Evolutionary conservation across 2,113 vertebrate species (phyloP), one percentile per base, ranked within the genome.

Genomic region (Myiopsitta monachus): DNA sequence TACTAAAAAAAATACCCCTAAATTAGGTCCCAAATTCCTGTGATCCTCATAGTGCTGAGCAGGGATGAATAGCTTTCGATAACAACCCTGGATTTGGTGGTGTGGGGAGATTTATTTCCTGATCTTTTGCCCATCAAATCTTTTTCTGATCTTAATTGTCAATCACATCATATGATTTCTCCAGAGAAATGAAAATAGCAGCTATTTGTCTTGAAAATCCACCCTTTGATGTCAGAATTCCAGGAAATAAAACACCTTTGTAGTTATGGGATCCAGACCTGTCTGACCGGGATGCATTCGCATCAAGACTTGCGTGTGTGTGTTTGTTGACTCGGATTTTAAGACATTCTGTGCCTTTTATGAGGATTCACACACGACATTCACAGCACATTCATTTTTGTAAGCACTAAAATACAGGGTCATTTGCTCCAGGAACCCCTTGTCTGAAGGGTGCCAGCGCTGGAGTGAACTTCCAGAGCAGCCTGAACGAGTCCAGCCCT

Each of bases 161-260:
- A 88, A 83, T 83, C 75, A 88, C 96, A 66, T 95, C 23, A 16
- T 70, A 72, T 23, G 96, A 89, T 96, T 96, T 94, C 96, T 94
- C 92, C 85, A 44, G 94, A 95, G 97, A 96, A 96, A 97, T 92
- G 97, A 93, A 97, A 97, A 97, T 96, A 97, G 94, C 98, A 97
- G 97, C 93, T 84, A 97, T 62, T 95, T 80, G 97, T 94, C 96
- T 96, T 94, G 89, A 97, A 97, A 96, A 96, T 94, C 66, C 81
- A 68, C 86, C 69, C 96, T 98, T 98, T 98, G 97, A 98, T 97
- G 97, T 97, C 83, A 93, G 89, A 78, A 97, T 95, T 97, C 94
- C 98, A 98, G 98, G 98, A 98, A 98, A 98, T 98, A 98, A 97
- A 98, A 98, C 97, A 98, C 97, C 97, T 97, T 96, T 95, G 93